Evolutionary conservation across 2,113 vertebrate species (phyloP).

Genomic region (Phrynocephalus versicolor): DNA sequence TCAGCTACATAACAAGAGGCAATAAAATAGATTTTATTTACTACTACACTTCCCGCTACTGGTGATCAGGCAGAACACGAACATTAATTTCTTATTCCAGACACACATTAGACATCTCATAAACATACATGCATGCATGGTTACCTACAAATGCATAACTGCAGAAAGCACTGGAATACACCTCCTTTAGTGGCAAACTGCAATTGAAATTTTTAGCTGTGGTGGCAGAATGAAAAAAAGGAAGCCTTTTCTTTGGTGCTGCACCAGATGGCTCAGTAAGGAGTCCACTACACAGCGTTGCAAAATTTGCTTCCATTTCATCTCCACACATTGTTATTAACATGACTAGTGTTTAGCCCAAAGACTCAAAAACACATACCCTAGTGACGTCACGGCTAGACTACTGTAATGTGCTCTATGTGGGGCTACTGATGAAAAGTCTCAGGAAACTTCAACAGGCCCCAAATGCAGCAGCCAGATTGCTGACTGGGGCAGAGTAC

Average conservation of each 20-base stretch:
- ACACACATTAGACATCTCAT: neutral
- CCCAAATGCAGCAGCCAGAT: too few species aligned
- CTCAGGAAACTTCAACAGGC: too few species aligned
- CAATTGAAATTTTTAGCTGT: neutral
- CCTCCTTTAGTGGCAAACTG: neutral
- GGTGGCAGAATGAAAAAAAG: neutral
- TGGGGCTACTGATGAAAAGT: too few species aligned
- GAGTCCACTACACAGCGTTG: neutral
- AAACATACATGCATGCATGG: neutral
- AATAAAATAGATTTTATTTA: conserved; percentile 36
- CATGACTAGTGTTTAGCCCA: neutral
- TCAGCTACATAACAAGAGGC: conserved; percentile 22
- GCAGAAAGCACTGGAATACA: neutral
- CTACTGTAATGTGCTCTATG: too few species aligned
- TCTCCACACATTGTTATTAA: neutral
- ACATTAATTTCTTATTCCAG: neutral
- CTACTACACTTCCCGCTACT: neutral
- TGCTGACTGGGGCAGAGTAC: too few species aligned
- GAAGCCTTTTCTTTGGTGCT: neutral
- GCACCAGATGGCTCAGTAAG: neutral
- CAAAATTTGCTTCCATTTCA: neutral
- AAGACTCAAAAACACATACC: neutral
- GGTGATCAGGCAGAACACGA: conserved; percentile 24
- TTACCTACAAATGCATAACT: neutral
- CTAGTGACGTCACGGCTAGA: too few species aligned